Base-by-base conservation (phyloP, 2,113 vertebrate species). In the Lepus americanus region DNA sequence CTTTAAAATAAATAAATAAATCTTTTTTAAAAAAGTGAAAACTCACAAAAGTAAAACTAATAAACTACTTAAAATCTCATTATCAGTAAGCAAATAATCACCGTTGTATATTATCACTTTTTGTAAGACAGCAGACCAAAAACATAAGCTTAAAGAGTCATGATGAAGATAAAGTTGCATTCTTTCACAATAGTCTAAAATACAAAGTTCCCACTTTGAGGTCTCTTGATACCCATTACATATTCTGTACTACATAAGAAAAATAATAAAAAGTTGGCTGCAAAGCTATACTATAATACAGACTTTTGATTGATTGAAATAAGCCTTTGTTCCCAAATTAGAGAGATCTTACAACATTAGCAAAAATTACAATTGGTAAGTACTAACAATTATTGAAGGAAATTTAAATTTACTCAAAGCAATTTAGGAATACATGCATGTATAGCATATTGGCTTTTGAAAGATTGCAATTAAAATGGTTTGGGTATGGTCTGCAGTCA, bases 181-280 rank as follows among this genome's bases (percentile, higher is more conserved):
- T 87, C 10, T 92, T 94, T 84, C 29, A 72, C 92, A 89, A 64
- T 87, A 87, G 51, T 94, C 27, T 78, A 87, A 96, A 90, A 64
- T 79, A 12, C 8, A 61, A 33, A 66, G 9, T 96, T 94, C 51
- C 12, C 64, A 76, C 36, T 73, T 49, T 91, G 36, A 70, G 51
- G n/a, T 49, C 92, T 92, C 66, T 44, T 66, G 3, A 4, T 53
- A n/a, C 64, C 29, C 84, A 33, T 25, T 84, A 3, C 81, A 19
- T 73, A 1, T 85, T 89, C 31, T 77, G 61, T 0, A 80, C 10
- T 66, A 39, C 5, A 2, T 29, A 81, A 87, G 16, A 19, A 79
- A 29, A 94, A 44, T 22, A 72, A 81, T 17, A 10, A 51, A 73
- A 22, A 76, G 29, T 69, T 49, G 11, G 29, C 36, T n/a, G 9